Percentiles rank a stretch among this genome's conserved stretches.
phyloP scores from a whole-genome alignment of 2,113 vertebrate species.

The Puntigrus tetrazona region DNA sequence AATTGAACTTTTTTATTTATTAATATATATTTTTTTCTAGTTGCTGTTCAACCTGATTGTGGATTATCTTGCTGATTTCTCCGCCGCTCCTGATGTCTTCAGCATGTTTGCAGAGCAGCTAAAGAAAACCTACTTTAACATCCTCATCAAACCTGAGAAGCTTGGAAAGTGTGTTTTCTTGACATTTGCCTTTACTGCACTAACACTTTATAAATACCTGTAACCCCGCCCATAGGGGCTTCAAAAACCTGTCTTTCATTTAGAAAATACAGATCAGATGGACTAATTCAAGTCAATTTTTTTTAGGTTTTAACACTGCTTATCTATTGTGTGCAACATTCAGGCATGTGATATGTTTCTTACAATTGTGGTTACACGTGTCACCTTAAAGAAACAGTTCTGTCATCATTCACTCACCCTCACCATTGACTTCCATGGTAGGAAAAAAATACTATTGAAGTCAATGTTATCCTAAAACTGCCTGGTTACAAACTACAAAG shows the following conservation, averaged over 20 bases:
- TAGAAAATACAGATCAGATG: background rate
- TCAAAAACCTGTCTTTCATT: too few relatives aligned
- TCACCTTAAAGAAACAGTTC: too few relatives aligned
- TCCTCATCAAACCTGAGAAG: conserved; percentile 94
- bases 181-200: background rate
- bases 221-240: too few relatives aligned
- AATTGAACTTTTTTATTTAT: background rate
- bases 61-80: conserved; percentile 90
- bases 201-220: too few relatives aligned
- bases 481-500: too few relatives aligned
- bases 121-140: conserved; percentile 97
- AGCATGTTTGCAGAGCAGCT: conserved; percentile 94
- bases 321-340: background rate
- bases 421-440: too few relatives aligned
- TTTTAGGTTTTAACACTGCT: background rate
- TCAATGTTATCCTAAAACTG: too few relatives aligned
- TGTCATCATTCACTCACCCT: too few relatives aligned
- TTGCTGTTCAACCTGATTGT: conserved; percentile 92
- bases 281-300: background rate
- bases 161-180: conserved; percentile 84
- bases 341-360: background rate
- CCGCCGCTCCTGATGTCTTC: conserved; percentile 86
- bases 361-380: too few relatives aligned
- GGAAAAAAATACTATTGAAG: too few relatives aligned
- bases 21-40: conserved; percentile 73